phyloP scores from a whole-genome alignment of 2,797 vertebrate species.

The Sebastes baramenuke region DNA sequence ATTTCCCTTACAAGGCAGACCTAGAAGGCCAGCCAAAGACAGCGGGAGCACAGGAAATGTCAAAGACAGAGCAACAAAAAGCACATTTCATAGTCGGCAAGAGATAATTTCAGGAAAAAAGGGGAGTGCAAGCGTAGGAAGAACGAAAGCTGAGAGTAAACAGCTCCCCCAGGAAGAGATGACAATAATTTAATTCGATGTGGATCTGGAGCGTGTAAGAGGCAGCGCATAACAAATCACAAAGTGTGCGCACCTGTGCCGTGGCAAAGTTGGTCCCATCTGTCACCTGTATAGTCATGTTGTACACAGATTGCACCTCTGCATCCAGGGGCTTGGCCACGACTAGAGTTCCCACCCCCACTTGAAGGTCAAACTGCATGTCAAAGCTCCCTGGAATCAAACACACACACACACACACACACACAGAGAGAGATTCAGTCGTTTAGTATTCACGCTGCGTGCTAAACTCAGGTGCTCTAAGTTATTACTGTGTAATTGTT shows the following conservation, averaged over 20 bases:
- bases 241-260: constrained; percentile 86
- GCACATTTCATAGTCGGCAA: constrained; percentile 58
- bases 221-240: constrained; percentile 41
- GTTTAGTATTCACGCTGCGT: constrained; percentile 57
- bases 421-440: constrained; percentile 12
- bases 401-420: constrained; percentile 13
- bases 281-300: constrained; percentile 95
- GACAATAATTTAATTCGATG: constrained; percentile 58
- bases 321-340: constrained; percentile 94
- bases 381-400: constrained; percentile 89
- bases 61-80: constrained; percentile 49
- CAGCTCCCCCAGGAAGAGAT: constrained; percentile 38
- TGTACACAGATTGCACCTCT: constrained; percentile 93
- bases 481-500: constrained; percentile 80
- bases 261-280: constrained; percentile 92
- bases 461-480: constrained; percentile 74
- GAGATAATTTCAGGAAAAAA: constrained; percentile 55
- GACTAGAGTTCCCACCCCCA: constrained; percentile 90
- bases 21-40: constrained; percentile 21
- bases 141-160: constrained; percentile 30
- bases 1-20: constrained; percentile 40
- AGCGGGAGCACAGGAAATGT: constrained; percentile 30
- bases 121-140: constrained; percentile 4
- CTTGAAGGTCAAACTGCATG: constrained; percentile 93
- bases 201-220: constrained; percentile 31